Base-by-base conservation (phyloP, 2,888 invertebrate genomes). In the Thera britannica region DNA sequence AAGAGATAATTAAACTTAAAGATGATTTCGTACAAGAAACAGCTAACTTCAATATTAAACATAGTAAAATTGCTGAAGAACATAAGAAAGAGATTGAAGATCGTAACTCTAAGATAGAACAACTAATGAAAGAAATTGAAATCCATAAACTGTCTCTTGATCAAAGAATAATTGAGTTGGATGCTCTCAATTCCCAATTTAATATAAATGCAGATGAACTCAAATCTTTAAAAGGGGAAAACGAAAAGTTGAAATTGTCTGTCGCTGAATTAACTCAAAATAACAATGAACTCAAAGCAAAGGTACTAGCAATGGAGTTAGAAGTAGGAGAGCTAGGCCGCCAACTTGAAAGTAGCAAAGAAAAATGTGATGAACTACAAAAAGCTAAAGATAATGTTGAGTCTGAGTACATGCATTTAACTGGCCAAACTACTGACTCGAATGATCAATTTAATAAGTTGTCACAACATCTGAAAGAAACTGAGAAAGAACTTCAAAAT, bases 301-400 rank as follows among this genome's bases (percentile, higher is more conserved):
- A 89, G 77, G 85, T 93, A 75, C 89, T 88, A 2, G 77, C 87
- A 55, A 89, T 94, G 80, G 95, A 95, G 79, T 83, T 95, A 63
- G 90, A 93, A 76, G 81, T 94, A 46, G 95, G 95, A 56, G 95
- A 96, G 84, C 87, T 95, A 36, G 94, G 93, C 76, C 90, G 96
- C 38, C 95, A 95, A 75, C 83, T 94, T 8, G 87, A 90, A 58
- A 93, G 94, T 73, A 86, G 94, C 8, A 90, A 93, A 74, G 94
- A 95, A 77, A 95, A 95, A 83, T 93, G 94, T 75, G 86, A 87
- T 3, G 95, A 95, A 72, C 79, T 96, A 64, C 87, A 91, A 70
- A 93, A 90, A 57, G 91, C 95, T 70, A 96, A 95, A 79, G 94
- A 93, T 12, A 94, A 94, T 64, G 86, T 95, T 34, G 95, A 96